These are phyloP conservation scores for Drosophila infuscata DNA, from an alignment of 2,888 invertebrate genomes.

Conservation along the genomic window DNA sequence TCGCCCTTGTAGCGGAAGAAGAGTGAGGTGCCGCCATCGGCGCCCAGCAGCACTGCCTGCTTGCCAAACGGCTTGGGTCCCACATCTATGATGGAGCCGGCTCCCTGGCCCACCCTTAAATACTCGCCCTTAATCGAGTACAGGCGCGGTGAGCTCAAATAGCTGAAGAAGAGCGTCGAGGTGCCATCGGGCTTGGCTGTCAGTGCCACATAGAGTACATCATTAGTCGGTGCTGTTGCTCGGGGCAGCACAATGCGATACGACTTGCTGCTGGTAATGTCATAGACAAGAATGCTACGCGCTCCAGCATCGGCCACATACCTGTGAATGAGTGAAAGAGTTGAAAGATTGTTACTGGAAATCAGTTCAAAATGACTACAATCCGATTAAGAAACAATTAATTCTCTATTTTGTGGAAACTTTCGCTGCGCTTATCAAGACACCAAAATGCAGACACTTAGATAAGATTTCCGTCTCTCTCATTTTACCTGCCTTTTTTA, in stretches of 20 bases:
- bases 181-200: conserved; percentile 86
- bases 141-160: conserved; percentile 86
- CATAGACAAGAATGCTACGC: conserved; percentile 86
- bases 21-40: conserved; percentile 87
- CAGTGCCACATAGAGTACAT: conserved; percentile 87
- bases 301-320: conserved; percentile 84
- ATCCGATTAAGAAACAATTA: conserved; percentile 5
- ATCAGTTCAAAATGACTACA: background rate
- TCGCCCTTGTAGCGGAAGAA: conserved; percentile 88
- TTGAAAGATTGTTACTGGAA: background rate
- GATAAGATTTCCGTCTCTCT: conserved; percentile 18
- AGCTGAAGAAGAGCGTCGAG: conserved; percentile 87
- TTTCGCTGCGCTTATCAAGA: conserved; percentile 16
- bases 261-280: conserved; percentile 86
- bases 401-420: background rate
- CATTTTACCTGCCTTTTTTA: background rate
- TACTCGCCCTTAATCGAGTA: conserved; percentile 87
- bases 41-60: conserved; percentile 87
- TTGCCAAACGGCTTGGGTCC: conserved; percentile 86
- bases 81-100: conserved; percentile 87
- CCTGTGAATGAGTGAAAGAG: conserved; percentile 45
- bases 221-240: conserved; percentile 85
- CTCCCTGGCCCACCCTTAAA: conserved; percentile 86
- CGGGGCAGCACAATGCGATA: conserved; percentile 87
- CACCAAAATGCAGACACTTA: background rate